Evolutionary conservation across 2,888 invertebrate genomes (phyloP), one percentile per base, ranked within the genome.

Genomic region (Autographa gamma): DNA sequence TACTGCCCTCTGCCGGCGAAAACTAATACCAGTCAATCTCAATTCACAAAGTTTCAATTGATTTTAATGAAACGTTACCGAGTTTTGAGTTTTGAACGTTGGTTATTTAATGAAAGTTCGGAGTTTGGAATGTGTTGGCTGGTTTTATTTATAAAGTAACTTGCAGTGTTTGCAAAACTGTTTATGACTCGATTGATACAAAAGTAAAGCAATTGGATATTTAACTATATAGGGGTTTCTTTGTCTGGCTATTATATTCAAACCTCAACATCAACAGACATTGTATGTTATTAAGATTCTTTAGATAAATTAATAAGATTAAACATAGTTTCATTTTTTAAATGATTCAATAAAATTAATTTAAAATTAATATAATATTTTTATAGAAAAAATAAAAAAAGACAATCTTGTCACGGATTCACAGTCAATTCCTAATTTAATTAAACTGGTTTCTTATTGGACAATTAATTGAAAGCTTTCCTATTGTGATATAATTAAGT

Each of bases 1-100:
- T 66, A 73, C 34, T 59, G 38, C 58, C 52, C 56, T 68, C 69
- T 64, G 18, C 54, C 63, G 52, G 48, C 62, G 56, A 60, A 66
- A 76, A 73, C 75, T 72, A 73, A 71, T 69, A 62, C 43, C 19
- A 64, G 71, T 58, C 74, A 68, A 65, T 73, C 67, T 69, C 52
- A 66, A 74, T 71, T 69, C 75, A n/a, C 34, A 58, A 71, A 80
- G 74, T 77, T 83, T 73, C 72, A 72, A 77, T 82, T 61, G 72
- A 77, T 80, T 74, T 69, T 65, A 62, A 61, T 71, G 63, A 67
- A 73, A 73, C 59, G 52, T 59, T 62, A 59, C 16, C 11, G 43
- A 69, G 58, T 58, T 54, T 80, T 63, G 43, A 69, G 58, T 58
- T 54, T 76, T 63, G 31, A 63, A 60, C 48, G 59, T 18, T 54